Base-by-base conservation (phyloP, 1,140 invertebrate genomes). In the Tetraneura akinire region DNA sequence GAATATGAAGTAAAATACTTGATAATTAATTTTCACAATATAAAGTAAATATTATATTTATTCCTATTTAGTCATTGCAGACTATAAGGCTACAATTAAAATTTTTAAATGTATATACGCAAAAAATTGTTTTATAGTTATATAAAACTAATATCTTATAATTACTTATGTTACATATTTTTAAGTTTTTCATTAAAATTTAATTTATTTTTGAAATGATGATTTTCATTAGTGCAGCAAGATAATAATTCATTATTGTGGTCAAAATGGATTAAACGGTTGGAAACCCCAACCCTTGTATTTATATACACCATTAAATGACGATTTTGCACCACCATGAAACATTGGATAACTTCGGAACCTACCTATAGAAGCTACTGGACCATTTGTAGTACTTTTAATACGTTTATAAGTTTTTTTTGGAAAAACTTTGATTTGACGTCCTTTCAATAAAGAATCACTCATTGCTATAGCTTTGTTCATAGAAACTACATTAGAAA, bases 391-490 rank as follows among this genome's bases (percentile, higher is more conserved):
- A 76, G 95, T 91, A 82, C 94, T 96, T 82, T 99, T 90, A 49
- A 97, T 97, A 68, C 97, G 98, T 84, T 94, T 91, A 87, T 99
- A 99, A 78, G 98, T 99, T 86, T 98, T 89, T 87, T 99, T 99
- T 10, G 93, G 91, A 90, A 82, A 83, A 84, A 96, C 95, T 91
- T 98, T 98, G 80, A 99, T 98, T 88, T 98, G 97, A 85, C 98
- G 90, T 64, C 97, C 98, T 88, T 96, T 91, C 86, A 99, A 99
- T 84, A 99, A 90, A 80, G 96, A 98, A 83, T 99, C 97, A 85
- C 99, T 97, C 89, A 99, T 92, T 62, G 97, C 97, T 91, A 98
- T 93, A 18, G 98, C 97, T 76, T 96, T 98, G 86, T 97, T 68
- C 9, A 81, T 96, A 83, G 96, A 97, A 85, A 99, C 98, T 87